Conservation (phyloP, 2,113 vertebrate genomes). For the Daboia siamensis region DNA sequence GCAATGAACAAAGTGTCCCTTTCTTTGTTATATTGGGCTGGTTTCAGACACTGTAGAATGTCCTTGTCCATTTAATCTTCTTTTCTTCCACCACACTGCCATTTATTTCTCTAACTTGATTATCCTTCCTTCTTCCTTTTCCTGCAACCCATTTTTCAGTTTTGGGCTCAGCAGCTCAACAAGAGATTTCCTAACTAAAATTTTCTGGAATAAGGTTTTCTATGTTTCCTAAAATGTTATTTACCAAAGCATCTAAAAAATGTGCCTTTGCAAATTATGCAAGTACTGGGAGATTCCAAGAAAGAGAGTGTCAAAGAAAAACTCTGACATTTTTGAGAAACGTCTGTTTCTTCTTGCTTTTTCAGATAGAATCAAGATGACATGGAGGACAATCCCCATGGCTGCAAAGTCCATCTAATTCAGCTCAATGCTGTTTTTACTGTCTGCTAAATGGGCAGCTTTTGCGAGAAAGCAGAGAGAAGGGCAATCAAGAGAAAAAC, state of each 20-base stretch:
- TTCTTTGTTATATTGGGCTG: not conserved
- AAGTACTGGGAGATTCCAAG: slow-evolving; percentile 48
- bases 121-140: not conserved
- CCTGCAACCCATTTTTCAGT: slow-evolving; percentile 36
- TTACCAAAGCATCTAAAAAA: slow-evolving; percentile 51
- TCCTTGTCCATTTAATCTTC: slow-evolving; percentile 6
- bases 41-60: not conserved
- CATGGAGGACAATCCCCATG: not conserved
- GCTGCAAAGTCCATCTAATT: slow-evolving; percentile 28
- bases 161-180: slow-evolving; percentile 32
- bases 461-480: not conserved
- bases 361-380: slow-evolving; percentile 26
- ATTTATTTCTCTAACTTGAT: slow-evolving; percentile 22
- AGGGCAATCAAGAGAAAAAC: not conserved
- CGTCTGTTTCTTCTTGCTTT: not conserved
- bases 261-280: slow-evolving; percentile 45
- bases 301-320: slow-evolving; percentile 39
- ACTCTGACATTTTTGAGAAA: not conserved
- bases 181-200: slow-evolving; percentile 50
- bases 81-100: not conserved
- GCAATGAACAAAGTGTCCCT: not conserved
- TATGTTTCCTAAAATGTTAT: slow-evolving; percentile 41
- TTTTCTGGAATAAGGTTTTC: slow-evolving; percentile 30
- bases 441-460: slow-evolving; percentile 24
- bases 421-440: slow-evolving; percentile 26